Evolutionary conservation across 2,888 invertebrate species (phyloP), one percentile per base, ranked within the genome.

Genomic region (Cryptus viduatorius): DNA sequence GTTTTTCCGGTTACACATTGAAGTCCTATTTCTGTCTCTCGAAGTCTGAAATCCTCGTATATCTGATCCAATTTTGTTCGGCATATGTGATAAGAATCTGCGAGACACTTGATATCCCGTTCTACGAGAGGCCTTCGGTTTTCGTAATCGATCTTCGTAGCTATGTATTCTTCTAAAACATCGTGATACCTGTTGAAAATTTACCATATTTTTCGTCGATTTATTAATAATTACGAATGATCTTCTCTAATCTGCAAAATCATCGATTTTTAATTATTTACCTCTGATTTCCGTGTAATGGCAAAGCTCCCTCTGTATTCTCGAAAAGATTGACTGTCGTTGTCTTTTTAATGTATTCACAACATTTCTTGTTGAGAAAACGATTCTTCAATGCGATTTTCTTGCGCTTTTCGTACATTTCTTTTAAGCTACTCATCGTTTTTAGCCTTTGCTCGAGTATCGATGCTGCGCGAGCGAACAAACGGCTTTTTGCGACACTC

Each of bases 321-420:
- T 89, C 90, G 24, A 89, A 85, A 14, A 81, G 79, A 37, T 69
- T 85, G 0, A 71, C 53, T 2, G 77, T 29, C 5, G 85, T 78
- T 0, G 82, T 79, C 71, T 86, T 88, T 3, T 84, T 75, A 3
- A 88, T 68, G 50, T 61, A 71, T 7, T 86, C 80, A 19, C 84
- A 82, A 56, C 86, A 88, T 31, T 88, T 84, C 68, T 84, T 89
- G 24, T 88, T 88, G 3, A 90, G 84, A 82, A 87, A 89, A 53
- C 79, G 87, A 69, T 89, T 90, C 46, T 82, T 86, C 14, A 85
- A 48, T 48, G 68, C 71, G 0, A 88, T 42, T 1, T 71, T 31
- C 59, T 76, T 86, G 2, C 77, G 61, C 14, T 89, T 87, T 1
- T 67, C 44, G 14, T 29, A n/a, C 10, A 88, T 61, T 56, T 86